Base-by-base conservation (phyloP, 2,113 vertebrate genomes). In the Colistium nudipinnis region DNA sequence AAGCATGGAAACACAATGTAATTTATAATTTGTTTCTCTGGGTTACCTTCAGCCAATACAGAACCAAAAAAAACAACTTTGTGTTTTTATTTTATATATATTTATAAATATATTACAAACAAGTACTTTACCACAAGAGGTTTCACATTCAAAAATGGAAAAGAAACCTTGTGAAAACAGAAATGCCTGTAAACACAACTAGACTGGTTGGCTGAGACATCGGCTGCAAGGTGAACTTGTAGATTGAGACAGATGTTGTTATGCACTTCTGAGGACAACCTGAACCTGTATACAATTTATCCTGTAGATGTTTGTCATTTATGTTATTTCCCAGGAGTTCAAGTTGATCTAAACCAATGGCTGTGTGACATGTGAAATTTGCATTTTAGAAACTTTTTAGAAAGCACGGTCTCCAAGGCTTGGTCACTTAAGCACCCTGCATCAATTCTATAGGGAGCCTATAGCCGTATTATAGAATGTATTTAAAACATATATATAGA, bases 381-480 rank as follows among this genome's bases (percentile, higher is more conserved):
- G 24, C 31, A 75, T 56, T 76, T 45, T 16, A 71, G 19, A 57
- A 44, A 24, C 24, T 49, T 68, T 61, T 49, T 74, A 81, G 70
- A 44, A 62, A 66, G 27, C 22, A 39, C 33, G 27, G 20, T 74
- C 22, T 36, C 41, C 59, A 33, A 62, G 1, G 65, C 36, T 76
- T 57, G 28, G 45, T 63, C 33, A 62, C 19, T 16, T 67, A 16
- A 47, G 51, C 41, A 74, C 33, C 41, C 31, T 76, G 65, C 48
- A 36, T 61, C 62, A 62, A 68, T 69, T 71, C 68, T 8, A 6
- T 60, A 78, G 27, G 57, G 48, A 70, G 62, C 36, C n/a, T 69
- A 59, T 44, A 43, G 65, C 49, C 63, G 85, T 62, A 78, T 69
- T 74, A 62, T 78, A 83, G 76, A 76, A 75, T 62, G 30, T 60